Percentiles rank a stretch among this genome's conserved stretches.
Evolutionary conservation across 2,888 invertebrate species (phyloP).

Genomic region (Macaria liturata): DNA sequence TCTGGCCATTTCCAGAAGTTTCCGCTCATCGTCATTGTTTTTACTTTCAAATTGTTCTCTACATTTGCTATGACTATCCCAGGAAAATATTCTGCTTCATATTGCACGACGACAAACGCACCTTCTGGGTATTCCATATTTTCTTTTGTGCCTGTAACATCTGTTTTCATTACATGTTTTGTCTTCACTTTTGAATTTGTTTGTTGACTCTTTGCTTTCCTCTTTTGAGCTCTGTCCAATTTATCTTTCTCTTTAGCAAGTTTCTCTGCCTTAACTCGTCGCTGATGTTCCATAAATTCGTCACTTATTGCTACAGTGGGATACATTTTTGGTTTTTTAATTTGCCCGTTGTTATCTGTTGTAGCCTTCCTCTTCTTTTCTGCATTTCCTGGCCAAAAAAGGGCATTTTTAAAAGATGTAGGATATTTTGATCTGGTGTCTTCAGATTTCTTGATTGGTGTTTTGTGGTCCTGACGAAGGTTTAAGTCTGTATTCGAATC

Average conservation of each 20-base stretch:
- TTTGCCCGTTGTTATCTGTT: slow-evolving; percentile 12
- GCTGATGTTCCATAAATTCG: slow-evolving; percentile 12
- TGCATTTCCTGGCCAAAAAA: slow-evolving; percentile 15
- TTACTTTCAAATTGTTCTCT: background rate
- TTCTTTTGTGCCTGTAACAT: slow-evolving; percentile 10
- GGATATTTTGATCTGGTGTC: slow-evolving; percentile 9
- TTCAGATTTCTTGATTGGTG: slow-evolving; percentile 13
- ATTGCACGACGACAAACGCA: slow-evolving; percentile 12
- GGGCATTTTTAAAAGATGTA: slow-evolving; percentile 16
- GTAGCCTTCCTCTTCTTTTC: slow-evolving; percentile 15
- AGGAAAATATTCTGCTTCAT: slow-evolving; percentile 15
- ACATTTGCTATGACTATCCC: slow-evolving; percentile 11
- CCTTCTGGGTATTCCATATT: slow-evolving; percentile 13
- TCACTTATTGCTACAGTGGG: slow-evolving; percentile 12
- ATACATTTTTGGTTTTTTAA: slow-evolving; percentile 11
- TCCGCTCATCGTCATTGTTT: too few relatives aligned
- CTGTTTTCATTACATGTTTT: slow-evolving; percentile 10
- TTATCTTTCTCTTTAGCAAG: slow-evolving; percentile 12
- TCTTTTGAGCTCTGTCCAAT: slow-evolving; percentile 11
- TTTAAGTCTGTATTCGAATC: slow-evolving; percentile 12
- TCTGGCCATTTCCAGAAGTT: too few relatives aligned
- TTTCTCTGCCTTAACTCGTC: slow-evolving; percentile 14
- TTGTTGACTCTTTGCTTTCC: slow-evolving; percentile 12
- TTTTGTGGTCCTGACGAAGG: slow-evolving; percentile 9
- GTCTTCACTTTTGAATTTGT: slow-evolving; percentile 13